Conservation (phyloP, 2,888 invertebrate genomes). For the Lordiphosa andalusiaca region DNA sequence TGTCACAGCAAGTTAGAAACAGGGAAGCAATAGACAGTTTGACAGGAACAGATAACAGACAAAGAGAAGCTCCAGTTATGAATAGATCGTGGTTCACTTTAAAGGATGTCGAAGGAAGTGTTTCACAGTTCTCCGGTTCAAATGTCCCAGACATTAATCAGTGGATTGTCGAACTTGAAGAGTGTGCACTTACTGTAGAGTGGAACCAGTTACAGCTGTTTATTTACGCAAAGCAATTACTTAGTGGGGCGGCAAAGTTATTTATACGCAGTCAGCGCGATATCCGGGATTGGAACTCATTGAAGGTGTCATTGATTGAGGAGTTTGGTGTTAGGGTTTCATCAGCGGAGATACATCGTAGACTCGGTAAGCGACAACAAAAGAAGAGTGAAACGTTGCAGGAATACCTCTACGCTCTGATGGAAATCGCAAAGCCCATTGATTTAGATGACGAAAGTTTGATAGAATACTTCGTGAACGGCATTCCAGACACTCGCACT, state of each 20-base stretch:
- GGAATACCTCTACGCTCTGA: slow-evolving; percentile 15
- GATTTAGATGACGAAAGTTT: slow-evolving; percentile 7
- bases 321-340: slow-evolving; percentile 5
- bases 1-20: not conserved
- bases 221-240: too few species aligned
- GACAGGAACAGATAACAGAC: not conserved
- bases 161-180: not conserved
- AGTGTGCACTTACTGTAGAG: too few species aligned
- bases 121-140: slow-evolving; percentile 19
- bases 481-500: not conserved
- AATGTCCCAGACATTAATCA: slow-evolving; percentile 15
- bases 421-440: slow-evolving; percentile 12
- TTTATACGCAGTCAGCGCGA: not conserved
- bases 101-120: slow-evolving; percentile 23
- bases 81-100: slow-evolving; percentile 21
- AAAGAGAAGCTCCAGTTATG: not conserved
- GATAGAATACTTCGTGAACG: slow-evolving; percentile 3
- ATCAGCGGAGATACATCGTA: not conserved
- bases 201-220: too few species aligned
- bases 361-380: not conserved
- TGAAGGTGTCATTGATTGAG: not conserved
- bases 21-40: slow-evolving; percentile 1
- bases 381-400: slow-evolving; percentile 9
- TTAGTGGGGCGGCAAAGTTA: too few species aligned
- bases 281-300: not conserved